These are phyloP conservation scores for Drosophila busckii DNA, from an alignment of 1,140 invertebrate genomes.

Conservation along the genomic window DNA sequence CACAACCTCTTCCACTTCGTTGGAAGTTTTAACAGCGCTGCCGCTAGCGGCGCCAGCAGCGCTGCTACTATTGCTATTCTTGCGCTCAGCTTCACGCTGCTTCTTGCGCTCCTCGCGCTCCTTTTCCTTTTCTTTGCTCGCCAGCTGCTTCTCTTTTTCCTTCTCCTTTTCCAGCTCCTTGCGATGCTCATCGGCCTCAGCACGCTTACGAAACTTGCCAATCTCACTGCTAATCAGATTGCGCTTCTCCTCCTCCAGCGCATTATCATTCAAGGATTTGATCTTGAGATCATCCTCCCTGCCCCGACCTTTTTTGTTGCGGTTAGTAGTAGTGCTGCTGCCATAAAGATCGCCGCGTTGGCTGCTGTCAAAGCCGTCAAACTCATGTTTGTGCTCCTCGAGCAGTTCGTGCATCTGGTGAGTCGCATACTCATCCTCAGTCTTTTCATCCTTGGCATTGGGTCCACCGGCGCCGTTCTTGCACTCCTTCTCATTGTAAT, in stretches of 20 bases:
- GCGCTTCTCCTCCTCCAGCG: slow-evolving; percentile 97
- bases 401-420: slow-evolving; percentile 89
- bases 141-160: slow-evolving; percentile 79
- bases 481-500: slow-evolving; percentile 88
- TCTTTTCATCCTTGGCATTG: slow-evolving; percentile 82
- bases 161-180: slow-evolving; percentile 81
- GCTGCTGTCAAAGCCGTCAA: slow-evolving; percentile 67
- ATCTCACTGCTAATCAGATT: slow-evolving; percentile 97
- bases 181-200: slow-evolving; percentile 76
- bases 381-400: slow-evolving; percentile 85
- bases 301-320: slow-evolving; percentile 58
- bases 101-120: slow-evolving; percentile 79
- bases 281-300: slow-evolving; percentile 79
- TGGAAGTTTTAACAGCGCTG: not conserved
- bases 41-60: not conserved
- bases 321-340: slow-evolving; percentile 21
- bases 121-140: slow-evolving; percentile 76
- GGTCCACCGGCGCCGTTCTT: slow-evolving; percentile 60
- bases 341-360: slow-evolving; percentile 60
- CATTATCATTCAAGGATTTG: slow-evolving; percentile 87
- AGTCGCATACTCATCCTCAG: slow-evolving; percentile 87
- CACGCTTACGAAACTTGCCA: slow-evolving; percentile 95
- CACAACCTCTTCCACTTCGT: slow-evolving; percentile 30
- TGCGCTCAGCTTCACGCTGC: slow-evolving; percentile 77
- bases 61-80: slow-evolving; percentile 53